Evolutionary conservation across 2,888 invertebrate species (phyloP).

Genomic region (Notodonta ziczac): DNA sequence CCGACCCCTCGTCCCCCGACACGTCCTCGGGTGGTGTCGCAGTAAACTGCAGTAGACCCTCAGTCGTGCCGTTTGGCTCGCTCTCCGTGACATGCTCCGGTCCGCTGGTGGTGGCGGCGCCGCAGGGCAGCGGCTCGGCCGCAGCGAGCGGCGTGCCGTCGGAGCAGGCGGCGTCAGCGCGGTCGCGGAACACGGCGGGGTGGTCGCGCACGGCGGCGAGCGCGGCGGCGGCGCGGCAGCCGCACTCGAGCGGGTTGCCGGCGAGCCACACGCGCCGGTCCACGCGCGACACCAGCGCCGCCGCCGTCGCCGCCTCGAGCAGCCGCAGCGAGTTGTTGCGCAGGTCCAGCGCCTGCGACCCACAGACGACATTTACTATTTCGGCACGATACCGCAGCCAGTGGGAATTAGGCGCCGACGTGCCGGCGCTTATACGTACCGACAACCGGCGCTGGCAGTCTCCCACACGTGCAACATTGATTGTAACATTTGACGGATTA

Average conservation of each 20-base stretch:
- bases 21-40: not conserved
- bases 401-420: no score
- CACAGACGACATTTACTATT: not conserved
- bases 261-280: slow-evolving; percentile 8
- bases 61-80: not conserved
- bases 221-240: slow-evolving; percentile 25
- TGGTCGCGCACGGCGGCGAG: slow-evolving; percentile 15
- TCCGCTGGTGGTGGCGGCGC: not conserved
- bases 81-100: not conserved
- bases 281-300: not conserved
- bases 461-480: no score
- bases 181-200: not conserved
- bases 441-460: no score
- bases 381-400: no score
- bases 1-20: slow-evolving; percentile 7
- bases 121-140: not conserved
- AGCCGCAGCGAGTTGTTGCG: not conserved
- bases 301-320: slow-evolving; percentile 4
- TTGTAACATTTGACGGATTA: no score
- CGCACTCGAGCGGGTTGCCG: slow-evolving; percentile 13
- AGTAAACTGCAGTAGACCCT: no score
- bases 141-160: not conserved
- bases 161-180: not conserved
- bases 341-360: not conserved
- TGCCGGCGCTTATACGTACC: no score